Conservation (phyloP, 2,888 invertebrate species). For the Mythimna impura region DNA sequence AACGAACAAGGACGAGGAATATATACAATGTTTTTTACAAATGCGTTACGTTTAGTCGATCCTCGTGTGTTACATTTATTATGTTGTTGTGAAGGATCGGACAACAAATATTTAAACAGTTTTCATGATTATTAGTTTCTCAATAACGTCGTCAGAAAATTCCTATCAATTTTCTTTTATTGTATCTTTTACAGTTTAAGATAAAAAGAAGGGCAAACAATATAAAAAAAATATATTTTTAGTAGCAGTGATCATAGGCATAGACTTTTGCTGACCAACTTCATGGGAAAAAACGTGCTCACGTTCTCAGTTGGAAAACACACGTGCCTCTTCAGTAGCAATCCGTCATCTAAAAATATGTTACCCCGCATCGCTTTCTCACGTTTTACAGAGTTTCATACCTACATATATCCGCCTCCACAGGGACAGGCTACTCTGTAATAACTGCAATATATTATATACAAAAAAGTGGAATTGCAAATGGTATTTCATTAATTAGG, state of each 20-base stretch:
- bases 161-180: neutral
- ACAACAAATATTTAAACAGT: neutral
- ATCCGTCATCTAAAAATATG: conserved; percentile 60
- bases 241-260: neutral
- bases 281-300: conserved; percentile 41
- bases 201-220: neutral
- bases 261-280: conserved; percentile 38
- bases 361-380: conserved; percentile 42
- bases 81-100: neutral
- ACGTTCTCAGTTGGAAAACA: conserved; percentile 45
- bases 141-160: neutral
- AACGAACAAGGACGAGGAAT: neutral
- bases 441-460: neutral
- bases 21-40: neutral
- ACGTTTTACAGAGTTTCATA: conserved; percentile 31
- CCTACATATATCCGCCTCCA: conserved; percentile 11
- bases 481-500: neutral
- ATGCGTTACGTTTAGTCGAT: neutral
- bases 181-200: neutral
- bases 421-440: neutral
- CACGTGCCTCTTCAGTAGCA: conserved; percentile 46
- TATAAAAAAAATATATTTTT: neutral
- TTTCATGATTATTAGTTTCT: too few relatives aligned
- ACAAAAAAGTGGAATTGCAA: neutral
- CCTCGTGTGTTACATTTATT: neutral